phyloP scores from a whole-genome alignment of 2,113 vertebrate genomes.

The Carassius carassius region DNA sequence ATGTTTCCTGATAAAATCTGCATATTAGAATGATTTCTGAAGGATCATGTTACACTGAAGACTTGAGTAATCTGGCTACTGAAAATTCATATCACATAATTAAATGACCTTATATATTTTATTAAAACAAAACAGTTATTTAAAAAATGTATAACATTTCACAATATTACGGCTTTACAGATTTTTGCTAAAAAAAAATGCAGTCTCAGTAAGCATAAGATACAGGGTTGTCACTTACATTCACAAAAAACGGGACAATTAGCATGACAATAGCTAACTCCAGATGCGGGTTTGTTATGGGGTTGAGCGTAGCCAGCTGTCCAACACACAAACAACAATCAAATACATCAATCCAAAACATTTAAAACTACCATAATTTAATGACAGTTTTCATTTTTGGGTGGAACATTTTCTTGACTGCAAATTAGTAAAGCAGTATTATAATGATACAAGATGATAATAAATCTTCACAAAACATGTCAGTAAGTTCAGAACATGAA shows the following conservation, averaged over 20 bases:
- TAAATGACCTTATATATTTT: no score
- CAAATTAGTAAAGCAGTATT: neutral
- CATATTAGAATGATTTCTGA: neutral
- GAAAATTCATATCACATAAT: no score
- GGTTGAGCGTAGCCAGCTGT: slow-evolving; percentile 90
- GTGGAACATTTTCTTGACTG: neutral
- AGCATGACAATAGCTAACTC: slow-evolving; percentile 97
- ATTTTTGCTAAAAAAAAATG: neutral
- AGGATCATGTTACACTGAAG: neutral
- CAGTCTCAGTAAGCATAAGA: neutral
- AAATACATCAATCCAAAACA: neutral
- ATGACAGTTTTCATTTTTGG: neutral
- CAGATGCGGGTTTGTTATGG: slow-evolving; percentile 88
- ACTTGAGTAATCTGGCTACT: neutral
- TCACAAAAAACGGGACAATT: slow-evolving; percentile 96
- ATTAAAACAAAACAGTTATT: neutral
- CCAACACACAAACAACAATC: slow-evolving; percentile 53
- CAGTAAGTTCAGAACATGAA: neutral
- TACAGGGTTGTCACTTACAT: slow-evolving; percentile 79
- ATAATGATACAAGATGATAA: neutral
- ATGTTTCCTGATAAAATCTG: neutral
- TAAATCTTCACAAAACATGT: neutral
- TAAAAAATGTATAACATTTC: no score
- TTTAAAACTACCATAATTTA: neutral
- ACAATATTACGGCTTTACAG: neutral